These are phyloP conservation scores for Conger conger DNA, from an alignment of 2,113 vertebrate species.

Conservation along the genomic window DNA sequence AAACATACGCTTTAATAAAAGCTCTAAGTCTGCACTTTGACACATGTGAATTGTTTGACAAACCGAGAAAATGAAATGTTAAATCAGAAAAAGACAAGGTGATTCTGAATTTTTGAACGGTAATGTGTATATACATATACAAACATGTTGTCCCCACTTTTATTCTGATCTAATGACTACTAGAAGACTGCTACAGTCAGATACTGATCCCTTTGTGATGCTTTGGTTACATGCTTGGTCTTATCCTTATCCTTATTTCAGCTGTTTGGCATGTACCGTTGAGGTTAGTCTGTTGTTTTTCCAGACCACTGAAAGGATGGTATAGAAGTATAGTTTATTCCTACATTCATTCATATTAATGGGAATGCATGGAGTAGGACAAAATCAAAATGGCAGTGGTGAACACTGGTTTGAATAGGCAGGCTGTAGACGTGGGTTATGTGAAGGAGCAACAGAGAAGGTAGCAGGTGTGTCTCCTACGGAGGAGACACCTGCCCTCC, in stretches of 20 bases:
- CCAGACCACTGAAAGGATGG: not conserved
- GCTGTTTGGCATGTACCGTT: not conserved
- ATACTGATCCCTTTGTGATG: too few species aligned
- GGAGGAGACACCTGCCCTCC: constrained; percentile 42
- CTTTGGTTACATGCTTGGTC: not conserved
- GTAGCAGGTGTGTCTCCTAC: constrained; percentile 27
- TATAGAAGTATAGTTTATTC: not conserved
- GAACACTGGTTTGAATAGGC: not conserved
- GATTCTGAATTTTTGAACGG: too few species aligned
- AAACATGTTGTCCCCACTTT: too few species aligned
- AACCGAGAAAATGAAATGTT: too few species aligned
- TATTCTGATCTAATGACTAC: too few species aligned
- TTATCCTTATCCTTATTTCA: not conserved
- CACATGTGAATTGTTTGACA: too few species aligned
- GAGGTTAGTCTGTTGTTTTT: not conserved
- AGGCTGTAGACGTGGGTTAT: not conserved
- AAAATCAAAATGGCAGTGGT: not conserved
- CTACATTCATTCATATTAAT: not conserved
- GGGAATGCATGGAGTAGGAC: not conserved
- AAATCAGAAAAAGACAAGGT: too few species aligned
- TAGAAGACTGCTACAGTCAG: too few species aligned
- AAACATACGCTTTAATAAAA: too few species aligned
- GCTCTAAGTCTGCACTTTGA: too few species aligned
- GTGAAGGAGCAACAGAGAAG: not conserved
- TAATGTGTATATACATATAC: too few species aligned